phyloP scores from a whole-genome alignment of 2,113 vertebrate species.

The Pachypanchax playfairii region DNA sequence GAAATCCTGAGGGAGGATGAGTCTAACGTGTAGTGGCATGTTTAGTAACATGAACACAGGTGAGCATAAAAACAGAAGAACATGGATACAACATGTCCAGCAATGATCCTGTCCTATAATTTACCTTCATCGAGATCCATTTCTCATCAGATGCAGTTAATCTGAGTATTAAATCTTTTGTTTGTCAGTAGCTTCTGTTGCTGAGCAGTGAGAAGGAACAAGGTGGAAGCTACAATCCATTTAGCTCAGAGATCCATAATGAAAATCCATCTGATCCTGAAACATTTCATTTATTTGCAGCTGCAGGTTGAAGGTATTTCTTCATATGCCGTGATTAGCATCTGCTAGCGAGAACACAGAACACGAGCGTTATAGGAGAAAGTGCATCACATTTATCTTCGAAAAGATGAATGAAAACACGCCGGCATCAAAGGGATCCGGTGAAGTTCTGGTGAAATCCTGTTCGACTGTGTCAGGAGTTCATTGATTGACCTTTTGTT shows the following conservation, averaged over 20 bases:
- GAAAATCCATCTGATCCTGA: slow-evolving; percentile 11
- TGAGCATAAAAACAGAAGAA: slow-evolving; percentile 22
- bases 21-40: slow-evolving; percentile 46
- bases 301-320: slow-evolving; percentile 5
- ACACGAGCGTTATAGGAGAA: slow-evolving; percentile 4
- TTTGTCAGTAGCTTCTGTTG: neutral
- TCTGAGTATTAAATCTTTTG: too few relatives aligned
- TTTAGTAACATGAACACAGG: slow-evolving; percentile 36
- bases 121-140: too few relatives aligned
- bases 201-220: neutral
- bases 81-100: slow-evolving; percentile 37
- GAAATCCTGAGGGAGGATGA: slow-evolving; percentile 44
- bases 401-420: slow-evolving; percentile 17
- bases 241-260: neutral
- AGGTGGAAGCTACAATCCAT: neutral
- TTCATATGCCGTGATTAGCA: slow-evolving; percentile 29
- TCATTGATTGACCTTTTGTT: slow-evolving; percentile 45
- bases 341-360: slow-evolving; percentile 26
- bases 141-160: too few relatives aligned
- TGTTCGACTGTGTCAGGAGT: slow-evolving; percentile 7
- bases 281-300: slow-evolving; percentile 16
- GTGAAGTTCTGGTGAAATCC: slow-evolving; percentile 13
- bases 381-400: slow-evolving; percentile 13
- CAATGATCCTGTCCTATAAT: too few relatives aligned
- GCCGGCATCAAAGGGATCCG: neutral